These are phyloP conservation scores for Kryptolebias ocellatus DNA, from an alignment of 2,797 vertebrate species.

Conservation along the genomic window DNA sequence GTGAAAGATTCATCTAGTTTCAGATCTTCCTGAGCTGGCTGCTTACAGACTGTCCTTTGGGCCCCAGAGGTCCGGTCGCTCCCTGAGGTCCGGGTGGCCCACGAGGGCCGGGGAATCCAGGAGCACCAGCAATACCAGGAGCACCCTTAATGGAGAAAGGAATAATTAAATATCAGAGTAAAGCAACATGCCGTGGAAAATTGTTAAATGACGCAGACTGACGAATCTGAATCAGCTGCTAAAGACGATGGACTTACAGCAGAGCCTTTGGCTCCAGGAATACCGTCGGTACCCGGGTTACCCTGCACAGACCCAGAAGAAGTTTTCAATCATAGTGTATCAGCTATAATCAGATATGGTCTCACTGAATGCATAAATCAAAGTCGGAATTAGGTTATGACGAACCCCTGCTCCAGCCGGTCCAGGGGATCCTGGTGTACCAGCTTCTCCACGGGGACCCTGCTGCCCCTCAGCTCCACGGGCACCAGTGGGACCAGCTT, in stretches of 20 bases:
- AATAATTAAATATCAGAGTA: slow-evolving; percentile 14
- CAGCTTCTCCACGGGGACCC: slow-evolving; percentile 92
- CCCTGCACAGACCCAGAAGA: slow-evolving; percentile 79
- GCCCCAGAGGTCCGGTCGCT: slow-evolving; percentile 92
- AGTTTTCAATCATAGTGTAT: slow-evolving; percentile 7
- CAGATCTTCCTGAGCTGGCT: slow-evolving; percentile 53
- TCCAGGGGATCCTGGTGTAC: slow-evolving; percentile 94
- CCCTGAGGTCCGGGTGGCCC: slow-evolving; percentile 96
- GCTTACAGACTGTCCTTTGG: slow-evolving; percentile 94
- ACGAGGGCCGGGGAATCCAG: slow-evolving; percentile 95
- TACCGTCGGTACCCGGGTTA: slow-evolving; percentile 95
- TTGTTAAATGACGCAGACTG: too few species aligned
- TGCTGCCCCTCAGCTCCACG: slow-evolving; percentile 93
- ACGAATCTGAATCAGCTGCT: neutral
- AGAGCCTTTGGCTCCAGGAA: slow-evolving; percentile 95
- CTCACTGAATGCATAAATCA: neutral
- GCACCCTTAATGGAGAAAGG: slow-evolving; percentile 81
- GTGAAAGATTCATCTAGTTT: slow-evolving; percentile 3
- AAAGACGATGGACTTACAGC: slow-evolving; percentile 83
- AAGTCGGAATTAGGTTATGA: slow-evolving; percentile 7
- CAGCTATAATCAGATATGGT: neutral
- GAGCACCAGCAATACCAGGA: slow-evolving; percentile 95
- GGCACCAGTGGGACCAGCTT: slow-evolving; percentile 93
- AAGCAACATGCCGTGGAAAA: neutral
- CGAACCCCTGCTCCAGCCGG: slow-evolving; percentile 88